Base-by-base conservation (phyloP, 2,888 invertebrate species). In the Acholoe squamosa region DNA sequence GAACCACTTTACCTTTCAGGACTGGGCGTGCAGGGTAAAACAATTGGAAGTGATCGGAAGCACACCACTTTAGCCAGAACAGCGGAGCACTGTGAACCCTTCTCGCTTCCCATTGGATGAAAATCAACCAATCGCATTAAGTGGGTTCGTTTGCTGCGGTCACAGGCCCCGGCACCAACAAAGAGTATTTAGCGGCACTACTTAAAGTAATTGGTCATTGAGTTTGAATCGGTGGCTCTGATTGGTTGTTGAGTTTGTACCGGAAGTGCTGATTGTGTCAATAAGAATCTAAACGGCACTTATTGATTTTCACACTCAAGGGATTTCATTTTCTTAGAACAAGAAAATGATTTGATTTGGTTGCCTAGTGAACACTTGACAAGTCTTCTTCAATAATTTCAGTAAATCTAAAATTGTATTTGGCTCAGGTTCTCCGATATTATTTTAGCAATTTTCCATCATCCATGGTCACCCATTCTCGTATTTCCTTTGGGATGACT, bases 101-200 rank as follows among this genome's bases (percentile, higher is more conserved):
- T 19, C 76, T 76, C 76, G 76, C 76, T 76, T 76, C 76, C 31
- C 28, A 76, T 76, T 76, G 76, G 76, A 76, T 25, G 76, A 28
- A 76, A 76, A 76, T 76, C 76, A 76, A 76, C 76, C 76, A 76
- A 76, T 76, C 76, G 76, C 31, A 76, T 76, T 76, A 76, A 76
- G 76, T 76, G 76, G 76, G 25, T 76, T 76, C 76, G 31, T 76
- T 76, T 25, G 76, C 76, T 16, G 31, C 31, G 76, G 76, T 76
- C 28, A 16, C 28, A 76, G 31, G 31, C n/a, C 14, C 28, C 25
- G 76, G 31, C 28, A 76, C 25, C 76, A 76, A 76, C 76, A 76
- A 76, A 25, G 76, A 10, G 76, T 76, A 76, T 76, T 76, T 76
- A 76, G 16, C 5, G 61, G 28, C 5, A 25, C 28, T 76, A 76